Evolutionary conservation across 2,888 invertebrate genomes (phyloP).

Genomic region (Anthophora plumipes): DNA sequence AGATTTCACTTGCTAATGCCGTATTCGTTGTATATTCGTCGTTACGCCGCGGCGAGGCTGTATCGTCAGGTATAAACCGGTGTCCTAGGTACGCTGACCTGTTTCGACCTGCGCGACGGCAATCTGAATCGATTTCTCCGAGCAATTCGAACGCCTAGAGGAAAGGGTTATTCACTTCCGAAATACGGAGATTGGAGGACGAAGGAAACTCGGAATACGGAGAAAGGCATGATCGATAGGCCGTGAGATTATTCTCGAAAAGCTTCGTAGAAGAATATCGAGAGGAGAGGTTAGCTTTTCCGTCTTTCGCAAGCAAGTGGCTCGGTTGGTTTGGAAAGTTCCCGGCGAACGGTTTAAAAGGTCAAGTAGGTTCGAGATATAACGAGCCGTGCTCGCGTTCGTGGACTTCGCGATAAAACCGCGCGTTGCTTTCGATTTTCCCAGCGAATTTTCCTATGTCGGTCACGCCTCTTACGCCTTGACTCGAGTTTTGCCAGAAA

Average conservation of each 20-base stretch:
- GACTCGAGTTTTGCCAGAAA: slow-evolving; percentile 15
- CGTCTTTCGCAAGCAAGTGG: slow-evolving; percentile 12
- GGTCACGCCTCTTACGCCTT: slow-evolving; percentile 13
- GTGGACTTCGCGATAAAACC: slow-evolving; percentile 10
- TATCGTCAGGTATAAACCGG: slow-evolving; percentile 44
- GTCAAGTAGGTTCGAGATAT: slow-evolving; percentile 33
- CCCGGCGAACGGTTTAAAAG: slow-evolving; percentile 29
- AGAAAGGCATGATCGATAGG: slow-evolving; percentile 19
- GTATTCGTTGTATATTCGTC: slow-evolving; percentile 80
- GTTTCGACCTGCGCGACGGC: slow-evolving; percentile 14
- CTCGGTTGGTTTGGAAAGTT: slow-evolving; percentile 11
- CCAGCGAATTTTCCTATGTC: slow-evolving; percentile 13
- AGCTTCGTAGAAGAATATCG: slow-evolving; percentile 1
- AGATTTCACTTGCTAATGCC: slow-evolving; percentile 79
- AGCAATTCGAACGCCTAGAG: slow-evolving; percentile 1
- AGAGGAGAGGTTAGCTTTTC: neutral
- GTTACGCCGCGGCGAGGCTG: slow-evolving; percentile 43
- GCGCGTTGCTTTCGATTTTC: slow-evolving; percentile 30
- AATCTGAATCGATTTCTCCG: neutral
- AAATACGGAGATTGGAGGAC: neutral
- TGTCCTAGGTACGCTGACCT: slow-evolving; percentile 46
- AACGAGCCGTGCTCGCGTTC: slow-evolving; percentile 16
- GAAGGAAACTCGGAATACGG: neutral
- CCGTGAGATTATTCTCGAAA: slow-evolving; percentile 19
- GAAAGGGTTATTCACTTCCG: slow-evolving; percentile 13